phyloP scores from a whole-genome alignment of 2,113 vertebrate genomes.

The Rallus limicola region DNA sequence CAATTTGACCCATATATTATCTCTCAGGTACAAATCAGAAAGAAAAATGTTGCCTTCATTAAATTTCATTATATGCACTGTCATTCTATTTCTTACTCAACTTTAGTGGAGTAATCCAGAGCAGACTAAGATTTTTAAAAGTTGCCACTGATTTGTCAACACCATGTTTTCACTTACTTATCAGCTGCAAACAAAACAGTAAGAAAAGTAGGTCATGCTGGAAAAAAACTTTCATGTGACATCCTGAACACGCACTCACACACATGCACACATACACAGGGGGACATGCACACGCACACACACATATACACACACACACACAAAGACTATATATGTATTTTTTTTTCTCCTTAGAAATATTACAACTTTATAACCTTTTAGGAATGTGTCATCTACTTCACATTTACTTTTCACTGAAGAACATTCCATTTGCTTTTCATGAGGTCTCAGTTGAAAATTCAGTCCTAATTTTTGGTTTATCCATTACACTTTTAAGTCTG shows the following conservation, averaged over 20 bases:
- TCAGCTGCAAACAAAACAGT: not conserved
- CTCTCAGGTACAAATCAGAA: constrained; percentile 37
- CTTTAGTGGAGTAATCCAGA: not conserved
- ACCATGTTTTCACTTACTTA: not conserved
- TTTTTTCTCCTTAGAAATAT: not conserved
- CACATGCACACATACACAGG: too few species aligned
- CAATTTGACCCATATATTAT: constrained; percentile 61
- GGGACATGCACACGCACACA: too few species aligned
- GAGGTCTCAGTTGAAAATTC: not conserved
- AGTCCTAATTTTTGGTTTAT: not conserved
- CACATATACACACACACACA: too few species aligned
- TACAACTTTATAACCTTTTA: not conserved
- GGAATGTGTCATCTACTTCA: not conserved
- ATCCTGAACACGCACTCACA: not conserved
- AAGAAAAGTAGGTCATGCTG: not conserved
- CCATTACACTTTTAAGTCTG: not conserved
- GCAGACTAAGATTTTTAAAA: not conserved
- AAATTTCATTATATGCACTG: not conserved
- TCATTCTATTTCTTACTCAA: not conserved
- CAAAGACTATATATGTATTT: not conserved
- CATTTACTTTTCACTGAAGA: not conserved
- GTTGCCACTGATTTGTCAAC: not conserved
- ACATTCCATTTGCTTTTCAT: not conserved
- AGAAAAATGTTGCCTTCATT: constrained; percentile 24
- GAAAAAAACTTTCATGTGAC: not conserved